A percentile compares a stretch with the other conserved stretches of the same genome.
These are phyloP conservation scores for Hydraecia micacea DNA, from an alignment of 2,888 invertebrate species.

Conservation along the genomic window DNA sequence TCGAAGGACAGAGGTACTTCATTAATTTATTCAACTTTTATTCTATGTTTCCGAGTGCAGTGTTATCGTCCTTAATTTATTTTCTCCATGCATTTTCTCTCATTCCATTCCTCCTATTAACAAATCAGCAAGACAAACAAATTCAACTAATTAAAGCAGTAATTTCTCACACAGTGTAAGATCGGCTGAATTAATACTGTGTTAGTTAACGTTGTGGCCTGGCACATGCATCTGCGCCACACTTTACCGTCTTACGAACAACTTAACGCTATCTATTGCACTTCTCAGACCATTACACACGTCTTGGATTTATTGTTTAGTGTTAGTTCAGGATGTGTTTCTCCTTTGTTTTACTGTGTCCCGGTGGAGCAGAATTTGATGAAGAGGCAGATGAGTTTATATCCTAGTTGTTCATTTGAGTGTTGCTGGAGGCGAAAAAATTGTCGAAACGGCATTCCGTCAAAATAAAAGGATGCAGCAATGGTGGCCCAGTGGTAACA, in stretches of 20 bases:
- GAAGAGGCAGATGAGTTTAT: neutral
- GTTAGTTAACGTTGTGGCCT: slow-evolving; percentile 47
- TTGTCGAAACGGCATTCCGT: neutral
- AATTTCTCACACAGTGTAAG: slow-evolving; percentile 23
- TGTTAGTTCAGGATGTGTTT: slow-evolving; percentile 16
- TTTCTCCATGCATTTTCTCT: neutral
- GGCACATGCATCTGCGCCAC: slow-evolving; percentile 51
- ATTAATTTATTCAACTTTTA: neutral
- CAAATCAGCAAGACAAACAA: slow-evolving; percentile 22
- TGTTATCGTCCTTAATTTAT: too few relatives aligned
- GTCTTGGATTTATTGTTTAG: slow-evolving; percentile 54
- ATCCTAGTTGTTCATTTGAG: neutral
- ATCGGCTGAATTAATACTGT: slow-evolving; percentile 23
- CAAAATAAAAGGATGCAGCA: neutral
- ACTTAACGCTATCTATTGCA: slow-evolving; percentile 56
- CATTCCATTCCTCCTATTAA: neutral
- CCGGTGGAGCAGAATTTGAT: neutral
- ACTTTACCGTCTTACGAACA: slow-evolving; percentile 34
- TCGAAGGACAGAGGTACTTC: too few relatives aligned
- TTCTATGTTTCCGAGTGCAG: neutral
- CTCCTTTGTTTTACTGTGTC: slow-evolving; percentile 18
- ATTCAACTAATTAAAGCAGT: slow-evolving; percentile 38
- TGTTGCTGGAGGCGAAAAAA: neutral
- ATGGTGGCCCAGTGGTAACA: neutral
- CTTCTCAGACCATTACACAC: slow-evolving; percentile 37